Evolutionary conservation across 2,888 invertebrate genomes (phyloP).

Genomic region (Fragum fragum): DNA sequence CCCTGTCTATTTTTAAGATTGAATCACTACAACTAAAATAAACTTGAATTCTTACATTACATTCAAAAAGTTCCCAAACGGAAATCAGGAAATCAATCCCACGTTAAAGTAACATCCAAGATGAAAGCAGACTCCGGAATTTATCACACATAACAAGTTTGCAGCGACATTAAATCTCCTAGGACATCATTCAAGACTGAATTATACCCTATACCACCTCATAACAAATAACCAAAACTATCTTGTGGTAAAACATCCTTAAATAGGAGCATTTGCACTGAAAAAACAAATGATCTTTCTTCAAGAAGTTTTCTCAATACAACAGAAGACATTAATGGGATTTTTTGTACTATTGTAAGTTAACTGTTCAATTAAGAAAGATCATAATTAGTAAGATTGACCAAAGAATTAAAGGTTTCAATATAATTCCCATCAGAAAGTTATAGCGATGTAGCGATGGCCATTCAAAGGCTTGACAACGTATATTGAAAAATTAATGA

Average conservation of each 20-base stretch:
- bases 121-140: constrained; percentile 15
- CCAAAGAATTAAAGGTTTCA: neutral
- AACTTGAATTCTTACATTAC: no score
- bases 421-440: constrained; percentile 6
- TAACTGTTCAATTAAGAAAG: neutral
- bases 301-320: neutral
- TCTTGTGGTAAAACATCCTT: neutral
- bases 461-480: neutral
- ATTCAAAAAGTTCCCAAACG: neutral
- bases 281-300: neutral
- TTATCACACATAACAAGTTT: constrained; percentile 13
- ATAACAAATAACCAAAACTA: neutral
- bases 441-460: neutral
- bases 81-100: constrained; percentile 16
- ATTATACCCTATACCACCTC: neutral
- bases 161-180: constrained; percentile 18
- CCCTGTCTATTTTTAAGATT: no score
- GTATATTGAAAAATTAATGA: neutral
- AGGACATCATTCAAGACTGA: constrained; percentile 22
- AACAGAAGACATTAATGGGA: neutral
- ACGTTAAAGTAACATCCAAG: neutral
- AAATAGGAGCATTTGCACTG: neutral
- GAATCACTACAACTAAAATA: no score
- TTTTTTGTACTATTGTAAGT: neutral
- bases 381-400: neutral